Conservation (phyloP, 2,113 vertebrate species). For the Hylia prasina region DNA sequence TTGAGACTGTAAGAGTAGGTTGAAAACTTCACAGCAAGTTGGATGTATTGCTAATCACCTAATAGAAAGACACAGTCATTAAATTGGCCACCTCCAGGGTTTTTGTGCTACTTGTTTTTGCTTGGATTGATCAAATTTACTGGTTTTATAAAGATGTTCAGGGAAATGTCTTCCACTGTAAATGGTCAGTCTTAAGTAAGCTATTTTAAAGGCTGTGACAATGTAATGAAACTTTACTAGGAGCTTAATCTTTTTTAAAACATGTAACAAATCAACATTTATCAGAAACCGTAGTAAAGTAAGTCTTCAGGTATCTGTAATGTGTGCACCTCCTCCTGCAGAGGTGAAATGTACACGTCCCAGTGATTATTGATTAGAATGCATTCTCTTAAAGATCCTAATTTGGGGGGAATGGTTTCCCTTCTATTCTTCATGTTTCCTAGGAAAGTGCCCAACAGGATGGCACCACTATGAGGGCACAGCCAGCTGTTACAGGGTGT, state of each 20-base stretch:
- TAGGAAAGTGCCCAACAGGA: constrained; percentile 95
- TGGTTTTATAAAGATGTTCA: background rate
- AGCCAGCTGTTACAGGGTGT: constrained; percentile 96
- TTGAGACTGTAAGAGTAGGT: background rate
- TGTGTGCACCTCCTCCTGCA: background rate
- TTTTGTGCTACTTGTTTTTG: background rate
- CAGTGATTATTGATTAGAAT: background rate
- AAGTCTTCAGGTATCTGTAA: background rate
- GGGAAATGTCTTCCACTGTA: background rate
- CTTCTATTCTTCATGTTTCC: constrained; percentile 77
- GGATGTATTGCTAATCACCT: background rate
- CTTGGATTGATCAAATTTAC: background rate
- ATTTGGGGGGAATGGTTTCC: constrained; percentile 68
- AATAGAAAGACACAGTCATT: background rate
- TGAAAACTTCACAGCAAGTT: background rate
- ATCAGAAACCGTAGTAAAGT: background rate
- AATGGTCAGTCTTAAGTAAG: background rate
- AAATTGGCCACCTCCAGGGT: background rate
- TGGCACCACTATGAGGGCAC: constrained; percentile 99
- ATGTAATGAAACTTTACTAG: background rate
- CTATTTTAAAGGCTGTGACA: background rate
- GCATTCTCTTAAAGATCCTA: constrained; percentile 49
- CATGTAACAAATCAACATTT: background rate
- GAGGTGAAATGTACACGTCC: background rate
- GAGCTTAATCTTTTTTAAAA: background rate